Evolutionary conservation across 2,888 invertebrate genomes (phyloP), one percentile per base, ranked within the genome.

Genomic region (Euzophera pinguis): DNA sequence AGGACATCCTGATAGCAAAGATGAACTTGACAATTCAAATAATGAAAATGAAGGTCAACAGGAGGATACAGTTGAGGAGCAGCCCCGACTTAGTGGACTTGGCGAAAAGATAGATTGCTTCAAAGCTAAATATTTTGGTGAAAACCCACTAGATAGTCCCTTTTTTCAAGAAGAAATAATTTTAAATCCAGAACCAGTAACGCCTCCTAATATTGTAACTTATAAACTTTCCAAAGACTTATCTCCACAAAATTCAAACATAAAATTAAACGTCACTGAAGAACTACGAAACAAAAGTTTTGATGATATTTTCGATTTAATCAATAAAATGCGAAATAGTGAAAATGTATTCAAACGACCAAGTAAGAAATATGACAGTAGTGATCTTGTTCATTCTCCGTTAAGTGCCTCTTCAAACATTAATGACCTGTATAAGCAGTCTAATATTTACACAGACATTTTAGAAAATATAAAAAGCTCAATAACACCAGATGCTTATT

Each of bases 81-180:
- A 78, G 51, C 91, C 90, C 0, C 88, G 94, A 53, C 77, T 95
- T 0, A 80, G 81, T 56, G 92, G 93, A 1, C 78, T 96, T 16
- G 95, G 95, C 0, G 93, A 94, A 59, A 94, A 94, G 83, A 93
- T 96, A 14, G 93, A 94, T 59, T 96, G 96, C 67, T 92, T 94
- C 27, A 95, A 94, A 75, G 85, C 88, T 0, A 94, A 94, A 81
- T 95, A 93, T 73, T 96, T 95, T 72, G 95, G 95, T 0, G 87
- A 91, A 55, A 92, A 95, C 74, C 95, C 95, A 0, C 77, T 95
- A 52, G 95, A 95, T 62, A 95, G 93, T 81, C 95, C 95, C 0
- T 88, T 95, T 61, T 95, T 95, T 64, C 79, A 84, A 54, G 93
- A 93, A 82, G 88, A 91, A 39, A 67, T 79, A 7, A 90, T 92